phyloP scores from a whole-genome alignment of 2,888 invertebrate species.

The Galerucella nymphaeae region DNA sequence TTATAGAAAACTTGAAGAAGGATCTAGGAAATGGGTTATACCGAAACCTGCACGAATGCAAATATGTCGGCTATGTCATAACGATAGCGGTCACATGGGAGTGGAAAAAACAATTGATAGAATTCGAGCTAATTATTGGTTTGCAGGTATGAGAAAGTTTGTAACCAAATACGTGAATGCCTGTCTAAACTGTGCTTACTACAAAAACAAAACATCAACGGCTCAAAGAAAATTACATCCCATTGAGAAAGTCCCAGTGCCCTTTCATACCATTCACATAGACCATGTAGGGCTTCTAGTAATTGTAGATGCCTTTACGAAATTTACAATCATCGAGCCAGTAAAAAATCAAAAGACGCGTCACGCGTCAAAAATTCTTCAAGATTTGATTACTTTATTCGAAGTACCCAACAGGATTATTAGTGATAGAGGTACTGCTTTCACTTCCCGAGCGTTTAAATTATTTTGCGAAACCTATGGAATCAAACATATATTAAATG shows the following conservation, averaged over 20 bases:
- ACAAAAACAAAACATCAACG: conserved; percentile 38
- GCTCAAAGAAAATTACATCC: conserved; percentile 30
- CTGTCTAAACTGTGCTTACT: conserved; percentile 53
- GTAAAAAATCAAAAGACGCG: conserved; percentile 7
- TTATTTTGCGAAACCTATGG: conserved; percentile 1
- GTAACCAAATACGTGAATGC: conserved; percentile 53
- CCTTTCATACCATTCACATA: conserved; percentile 36
- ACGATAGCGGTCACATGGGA: too few species aligned
- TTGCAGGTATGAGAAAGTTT: conserved; percentile 47
- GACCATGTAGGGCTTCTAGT: conserved; percentile 54
- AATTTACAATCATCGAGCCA: conserved; percentile 50
- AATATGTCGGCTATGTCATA: too few species aligned
- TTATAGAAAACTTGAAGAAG: conserved; percentile 17
- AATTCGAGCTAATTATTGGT: conserved; percentile 43
- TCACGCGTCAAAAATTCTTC: conserved; percentile 1
- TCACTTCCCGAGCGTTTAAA: background rate
- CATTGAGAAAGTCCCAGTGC: conserved; percentile 33
- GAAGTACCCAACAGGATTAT: background rate
- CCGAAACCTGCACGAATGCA: too few species aligned
- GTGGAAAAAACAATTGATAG: background rate
- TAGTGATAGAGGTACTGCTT: conserved; percentile 1
- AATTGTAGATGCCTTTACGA: conserved; percentile 52
- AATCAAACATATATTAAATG: background rate
- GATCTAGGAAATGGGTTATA: background rate
- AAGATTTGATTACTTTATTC: conserved; percentile 5